Evolutionary conservation across 2,888 invertebrate species (phyloP).

Genomic region (Lathronympha strigana): DNA sequence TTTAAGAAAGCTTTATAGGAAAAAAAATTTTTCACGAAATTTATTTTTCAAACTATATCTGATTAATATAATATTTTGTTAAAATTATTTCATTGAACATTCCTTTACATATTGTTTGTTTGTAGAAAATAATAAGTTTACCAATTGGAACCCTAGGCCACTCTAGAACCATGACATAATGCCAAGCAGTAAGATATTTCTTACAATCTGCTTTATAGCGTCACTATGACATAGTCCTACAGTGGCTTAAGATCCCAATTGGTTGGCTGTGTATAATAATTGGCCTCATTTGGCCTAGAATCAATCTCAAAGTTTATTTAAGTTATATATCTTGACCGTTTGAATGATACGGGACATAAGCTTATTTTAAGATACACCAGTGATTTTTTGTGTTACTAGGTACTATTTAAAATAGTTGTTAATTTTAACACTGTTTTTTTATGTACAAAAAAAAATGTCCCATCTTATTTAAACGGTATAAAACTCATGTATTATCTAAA

Average conservation of each 20-base stretch:
- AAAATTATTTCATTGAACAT: conserved; percentile 6
- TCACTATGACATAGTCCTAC: too few species aligned
- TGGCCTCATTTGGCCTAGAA: conserved; percentile 15
- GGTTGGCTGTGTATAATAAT: conserved; percentile 4
- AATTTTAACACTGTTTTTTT: too few species aligned
- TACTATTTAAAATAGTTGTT: background rate
- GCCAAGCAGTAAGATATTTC: too few species aligned
- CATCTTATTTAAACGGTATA: background rate
- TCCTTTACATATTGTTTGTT: conserved; percentile 9
- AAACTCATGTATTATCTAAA: conserved; percentile 20
- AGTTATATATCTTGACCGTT: background rate
- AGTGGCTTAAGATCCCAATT: too few species aligned
- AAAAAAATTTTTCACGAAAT: background rate
- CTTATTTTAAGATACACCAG: background rate
- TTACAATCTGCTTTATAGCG: too few species aligned
- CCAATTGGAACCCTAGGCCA: too few species aligned
- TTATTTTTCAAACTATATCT: too few species aligned
- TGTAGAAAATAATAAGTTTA: background rate
- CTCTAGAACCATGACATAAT: too few species aligned
- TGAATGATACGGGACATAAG: background rate
- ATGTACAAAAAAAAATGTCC: background rate
- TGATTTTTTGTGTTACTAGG: background rate
- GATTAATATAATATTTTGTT: too few species aligned
- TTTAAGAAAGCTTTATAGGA: background rate
- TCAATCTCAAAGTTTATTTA: conserved; percentile 28